Evolutionary conservation across 2,797 vertebrate genomes (phyloP).

Genomic region (Denticeps clupeoides): DNA sequence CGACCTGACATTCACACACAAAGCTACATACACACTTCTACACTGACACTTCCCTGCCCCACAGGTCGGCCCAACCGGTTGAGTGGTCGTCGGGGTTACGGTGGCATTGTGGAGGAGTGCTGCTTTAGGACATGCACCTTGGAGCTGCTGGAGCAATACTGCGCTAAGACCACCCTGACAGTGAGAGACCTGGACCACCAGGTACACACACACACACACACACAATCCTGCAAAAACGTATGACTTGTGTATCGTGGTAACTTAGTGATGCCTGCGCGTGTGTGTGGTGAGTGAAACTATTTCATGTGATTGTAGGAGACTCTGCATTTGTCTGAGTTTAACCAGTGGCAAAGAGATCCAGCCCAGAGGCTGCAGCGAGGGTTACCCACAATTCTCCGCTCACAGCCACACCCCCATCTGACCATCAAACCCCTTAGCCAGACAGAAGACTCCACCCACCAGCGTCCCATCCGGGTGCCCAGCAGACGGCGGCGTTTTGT

Average conservation of each 20-base stretch:
- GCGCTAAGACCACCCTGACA: conserved; percentile 72
- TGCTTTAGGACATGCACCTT: conserved; percentile 77
- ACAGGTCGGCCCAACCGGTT: conserved; percentile 63
- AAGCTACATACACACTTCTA: conserved; percentile 15
- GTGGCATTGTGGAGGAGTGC: conserved; percentile 77
- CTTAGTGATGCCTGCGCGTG: neutral
- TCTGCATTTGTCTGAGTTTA: conserved; percentile 61
- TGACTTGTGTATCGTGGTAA: neutral
- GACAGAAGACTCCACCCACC: conserved; percentile 53
- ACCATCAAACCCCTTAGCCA: conserved; percentile 52
- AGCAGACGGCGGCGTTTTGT: conserved; percentile 49
- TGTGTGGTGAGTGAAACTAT: conserved; percentile 55
- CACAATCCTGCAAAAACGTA: neutral
- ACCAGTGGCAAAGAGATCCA: conserved; percentile 65
- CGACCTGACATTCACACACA: conserved; percentile 20
- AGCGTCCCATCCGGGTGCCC: conserved; percentile 53
- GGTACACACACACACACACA: neutral
- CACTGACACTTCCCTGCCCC: neutral
- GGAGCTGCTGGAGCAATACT: conserved; percentile 74
- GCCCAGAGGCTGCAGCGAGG: conserved; percentile 67
- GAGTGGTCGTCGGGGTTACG: conserved; percentile 56
- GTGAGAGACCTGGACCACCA: conserved; percentile 51
- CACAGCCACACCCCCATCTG: conserved; percentile 55
- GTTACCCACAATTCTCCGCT: conserved; percentile 55
- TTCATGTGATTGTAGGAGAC: conserved; percentile 60